Evolutionary conservation across 2,888 invertebrate species (phyloP).

Genomic region (Ophioninae sp.): DNA sequence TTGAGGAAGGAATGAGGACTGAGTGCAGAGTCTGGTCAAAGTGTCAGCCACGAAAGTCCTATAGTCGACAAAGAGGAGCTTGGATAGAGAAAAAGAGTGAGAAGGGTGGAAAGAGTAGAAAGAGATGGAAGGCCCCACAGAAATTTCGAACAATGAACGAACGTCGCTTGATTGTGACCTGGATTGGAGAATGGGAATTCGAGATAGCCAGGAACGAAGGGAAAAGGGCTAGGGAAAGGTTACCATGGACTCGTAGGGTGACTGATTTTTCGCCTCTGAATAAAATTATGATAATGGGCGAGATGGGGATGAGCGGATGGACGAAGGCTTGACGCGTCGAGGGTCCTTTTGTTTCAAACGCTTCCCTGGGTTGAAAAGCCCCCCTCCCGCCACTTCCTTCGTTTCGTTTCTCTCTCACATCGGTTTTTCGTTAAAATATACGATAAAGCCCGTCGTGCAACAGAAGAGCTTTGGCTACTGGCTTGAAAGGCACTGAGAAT

Average conservation of each 20-base stretch:
- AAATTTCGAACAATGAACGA: constrained; percentile 69
- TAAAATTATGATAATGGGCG: constrained; percentile 78
- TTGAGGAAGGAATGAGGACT: background rate
- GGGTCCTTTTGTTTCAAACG: constrained; percentile 73
- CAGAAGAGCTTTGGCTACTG: constrained; percentile 34
- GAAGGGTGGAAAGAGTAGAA: background rate
- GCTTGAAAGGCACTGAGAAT: constrained; percentile 47
- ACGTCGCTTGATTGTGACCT: constrained; percentile 71
- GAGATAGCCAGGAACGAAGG: constrained; percentile 31
- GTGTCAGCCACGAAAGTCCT: constrained; percentile 62
- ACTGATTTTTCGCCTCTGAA: constrained; percentile 78
- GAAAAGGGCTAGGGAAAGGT: constrained; percentile 36
- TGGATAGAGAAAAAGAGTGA: constrained; percentile 12
- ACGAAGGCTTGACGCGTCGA: constrained; percentile 60
- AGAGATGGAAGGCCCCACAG: constrained; percentile 21
- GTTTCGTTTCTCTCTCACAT: constrained; percentile 36
- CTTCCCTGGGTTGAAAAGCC: constrained; percentile 8
- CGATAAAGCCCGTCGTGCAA: constrained; percentile 47
- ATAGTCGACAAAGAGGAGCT: constrained; percentile 57
- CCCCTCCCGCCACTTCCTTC: constrained; percentile 19
- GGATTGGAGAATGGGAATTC: constrained; percentile 53
- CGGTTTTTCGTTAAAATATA: constrained; percentile 61
- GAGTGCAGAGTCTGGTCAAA: constrained; percentile 42
- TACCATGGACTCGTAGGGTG: constrained; percentile 63
- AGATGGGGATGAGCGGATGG: constrained; percentile 45